Base-by-base conservation (phyloP, 2,113 vertebrate species). In the Aldabrachelys gigantea region DNA sequence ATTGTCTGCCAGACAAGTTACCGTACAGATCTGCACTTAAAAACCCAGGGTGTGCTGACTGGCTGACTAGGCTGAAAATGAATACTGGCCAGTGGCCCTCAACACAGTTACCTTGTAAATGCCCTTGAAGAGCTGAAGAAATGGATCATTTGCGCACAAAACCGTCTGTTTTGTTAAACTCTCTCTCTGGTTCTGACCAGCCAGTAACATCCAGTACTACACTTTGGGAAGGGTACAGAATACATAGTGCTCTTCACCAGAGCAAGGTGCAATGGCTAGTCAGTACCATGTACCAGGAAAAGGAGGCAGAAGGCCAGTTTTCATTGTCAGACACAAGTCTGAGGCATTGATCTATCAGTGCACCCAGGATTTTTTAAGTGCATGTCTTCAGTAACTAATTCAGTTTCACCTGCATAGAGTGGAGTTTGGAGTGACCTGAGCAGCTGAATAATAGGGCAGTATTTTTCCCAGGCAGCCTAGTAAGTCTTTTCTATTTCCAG, bases 391-490 rank as follows among this genome's bases (percentile, higher is more conserved):
- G 65, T 72, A n/a, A 52, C 84, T 72, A 69, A 59, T 16, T 27
- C 0, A 0, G 9, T 52, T 44, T 90, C 21, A 31, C 13, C 0
- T 2, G 0, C n/a, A 38, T 0, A 2, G 31, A 69, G 6, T 31
- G 24, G 50, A 89, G 5, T 54, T 87, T 29, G 76, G 35, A 16
- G 38, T 84, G 52, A 82, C 29, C 44, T 85, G 47, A n/a, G 25
- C 50, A 76, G 25, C 50, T 22, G 50, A 27, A 76, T 76, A 76
- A 38, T 69, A 38, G 17, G 41, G 11, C 24, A 47, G 41, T 27
- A 24, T 76, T 27, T 44, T 76, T 47, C 22, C 16, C 65, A 59
- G 29, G 14, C 41, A 75, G 5, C n/a, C 72, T 65, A 21, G 17
- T 69, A 82, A 38, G 35, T 69, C 65, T 76, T 35, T 54, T 89